Evolutionary conservation across 2,888 invertebrate species (phyloP).

Genomic region (Chrysodeixis includens): DNA sequence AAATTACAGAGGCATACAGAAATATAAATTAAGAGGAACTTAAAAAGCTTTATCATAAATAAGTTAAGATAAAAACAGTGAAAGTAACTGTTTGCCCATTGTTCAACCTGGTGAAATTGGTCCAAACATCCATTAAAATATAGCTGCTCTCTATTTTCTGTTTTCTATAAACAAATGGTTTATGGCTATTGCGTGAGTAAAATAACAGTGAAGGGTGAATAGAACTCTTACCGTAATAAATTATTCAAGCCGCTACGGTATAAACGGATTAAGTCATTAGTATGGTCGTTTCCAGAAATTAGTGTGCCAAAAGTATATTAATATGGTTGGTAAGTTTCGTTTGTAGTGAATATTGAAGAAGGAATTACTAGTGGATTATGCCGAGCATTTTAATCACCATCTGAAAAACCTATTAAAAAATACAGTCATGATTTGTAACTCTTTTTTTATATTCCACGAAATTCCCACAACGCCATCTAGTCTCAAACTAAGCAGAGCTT

Average conservation of each 20-base stretch:
- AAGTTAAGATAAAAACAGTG: conserved; percentile 23
- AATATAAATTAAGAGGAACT: not conserved
- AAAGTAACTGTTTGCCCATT: conserved; percentile 34
- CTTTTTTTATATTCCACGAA: too few species aligned
- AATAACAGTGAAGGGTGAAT: conserved; percentile 30
- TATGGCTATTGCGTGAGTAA: conserved; percentile 34
- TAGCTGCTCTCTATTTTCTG: too few species aligned
- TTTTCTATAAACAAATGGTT: conserved; percentile 50
- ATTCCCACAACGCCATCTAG: too few species aligned
- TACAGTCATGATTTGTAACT: too few species aligned
- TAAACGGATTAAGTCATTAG: not conserved
- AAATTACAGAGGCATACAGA: not conserved
- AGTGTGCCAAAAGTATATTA: not conserved
- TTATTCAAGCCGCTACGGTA: conserved; percentile 19
- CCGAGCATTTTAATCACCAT: too few species aligned
- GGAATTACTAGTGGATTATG: too few species aligned
- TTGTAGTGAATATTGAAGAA: not conserved
- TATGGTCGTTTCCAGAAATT: not conserved
- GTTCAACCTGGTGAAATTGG: conserved; percentile 21
- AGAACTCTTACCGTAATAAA: conserved; percentile 27
- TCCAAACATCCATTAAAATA: conserved; percentile 35
- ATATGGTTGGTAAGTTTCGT: not conserved
- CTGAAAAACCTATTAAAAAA: too few species aligned
- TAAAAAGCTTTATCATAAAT: conserved; percentile 22
- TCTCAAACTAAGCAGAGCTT: too few species aligned